Evolutionary conservation across 2,113 vertebrate genomes (phyloP).

Genomic region (Mormoops blainvillei): DNA sequence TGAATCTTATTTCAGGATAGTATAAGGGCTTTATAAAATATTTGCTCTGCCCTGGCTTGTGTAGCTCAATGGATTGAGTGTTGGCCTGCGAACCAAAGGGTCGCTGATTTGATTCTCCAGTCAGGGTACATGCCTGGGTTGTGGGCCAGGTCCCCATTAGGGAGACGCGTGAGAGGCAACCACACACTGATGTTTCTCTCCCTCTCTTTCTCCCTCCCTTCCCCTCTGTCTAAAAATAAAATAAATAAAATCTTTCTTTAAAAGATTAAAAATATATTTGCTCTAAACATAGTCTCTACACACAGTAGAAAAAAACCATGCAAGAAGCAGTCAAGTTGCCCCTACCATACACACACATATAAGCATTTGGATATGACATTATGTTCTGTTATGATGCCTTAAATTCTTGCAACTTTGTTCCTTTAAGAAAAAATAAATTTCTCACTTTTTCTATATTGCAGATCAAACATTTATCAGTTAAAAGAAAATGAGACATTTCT

Average conservation of each 20-base stretch:
- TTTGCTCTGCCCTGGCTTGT: no score
- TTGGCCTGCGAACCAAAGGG: no score
- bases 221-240: no score
- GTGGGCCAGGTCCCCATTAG: no score
- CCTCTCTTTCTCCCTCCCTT: no score
- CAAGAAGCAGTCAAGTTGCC: neutral
- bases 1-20: neutral
- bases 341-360: neutral
- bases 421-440: neutral
- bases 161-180: no score
- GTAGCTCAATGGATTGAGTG: no score
- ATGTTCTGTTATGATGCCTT: neutral
- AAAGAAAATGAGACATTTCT: conserved; percentile 48
- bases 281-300: neutral
- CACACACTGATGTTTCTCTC: no score
- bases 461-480: neutral
- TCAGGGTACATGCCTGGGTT: no score
- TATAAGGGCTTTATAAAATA: neutral
- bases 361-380: neutral
- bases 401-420: neutral
- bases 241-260: no score
- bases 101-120: no score
- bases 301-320: neutral
- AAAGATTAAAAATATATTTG: no score
- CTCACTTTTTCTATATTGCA: conserved; percentile 15